phyloP scores from a whole-genome alignment of 2,888 invertebrate species.

The Latheticus oryzae region DNA sequence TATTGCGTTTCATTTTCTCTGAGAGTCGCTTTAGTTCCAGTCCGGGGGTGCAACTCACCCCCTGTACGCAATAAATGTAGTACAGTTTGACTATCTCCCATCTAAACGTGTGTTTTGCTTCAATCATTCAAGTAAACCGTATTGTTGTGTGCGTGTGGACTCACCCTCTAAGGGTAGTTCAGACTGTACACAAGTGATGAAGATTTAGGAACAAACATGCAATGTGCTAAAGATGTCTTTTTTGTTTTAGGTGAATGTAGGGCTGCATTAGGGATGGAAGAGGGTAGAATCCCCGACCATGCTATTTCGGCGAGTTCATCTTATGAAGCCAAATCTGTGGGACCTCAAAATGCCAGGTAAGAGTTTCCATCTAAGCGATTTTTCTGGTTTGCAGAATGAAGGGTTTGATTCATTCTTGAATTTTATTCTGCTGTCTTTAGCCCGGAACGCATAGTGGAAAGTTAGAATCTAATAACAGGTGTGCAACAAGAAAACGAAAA shows the following conservation, averaged over 20 bases:
- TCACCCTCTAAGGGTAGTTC: background rate
- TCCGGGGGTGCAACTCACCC: constrained; percentile 43
- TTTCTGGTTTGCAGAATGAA: too few relatives aligned
- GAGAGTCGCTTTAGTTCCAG: constrained; percentile 48
- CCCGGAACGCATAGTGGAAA: background rate
- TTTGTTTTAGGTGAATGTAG: constrained; percentile 79
- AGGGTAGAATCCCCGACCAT: constrained; percentile 84
- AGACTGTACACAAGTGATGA: background rate
- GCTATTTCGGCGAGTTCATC: constrained; percentile 89
- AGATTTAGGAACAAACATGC: background rate
- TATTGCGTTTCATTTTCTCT: constrained; percentile 61
- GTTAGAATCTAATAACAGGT: constrained; percentile 19
- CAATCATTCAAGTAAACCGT: constrained; percentile 37
- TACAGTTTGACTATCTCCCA: constrained; percentile 37
- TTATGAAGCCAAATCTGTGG: constrained; percentile 86
- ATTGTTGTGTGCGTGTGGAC: constrained; percentile 22
- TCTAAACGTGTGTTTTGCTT: constrained; percentile 45
- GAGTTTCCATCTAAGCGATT: constrained; percentile 42
- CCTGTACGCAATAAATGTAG: constrained; percentile 45
- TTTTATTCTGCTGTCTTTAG: background rate
- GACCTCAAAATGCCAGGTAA: constrained; percentile 89
- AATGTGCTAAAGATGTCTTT: background rate
- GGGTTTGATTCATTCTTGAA: background rate
- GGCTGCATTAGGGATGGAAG: constrained; percentile 88
- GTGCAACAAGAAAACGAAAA: constrained; percentile 10